A percentile compares a stretch with the other conserved stretches of the same genome.
phyloP scores from a whole-genome alignment of 2,113 vertebrate genomes.

The Anser cygnoides region DNA sequence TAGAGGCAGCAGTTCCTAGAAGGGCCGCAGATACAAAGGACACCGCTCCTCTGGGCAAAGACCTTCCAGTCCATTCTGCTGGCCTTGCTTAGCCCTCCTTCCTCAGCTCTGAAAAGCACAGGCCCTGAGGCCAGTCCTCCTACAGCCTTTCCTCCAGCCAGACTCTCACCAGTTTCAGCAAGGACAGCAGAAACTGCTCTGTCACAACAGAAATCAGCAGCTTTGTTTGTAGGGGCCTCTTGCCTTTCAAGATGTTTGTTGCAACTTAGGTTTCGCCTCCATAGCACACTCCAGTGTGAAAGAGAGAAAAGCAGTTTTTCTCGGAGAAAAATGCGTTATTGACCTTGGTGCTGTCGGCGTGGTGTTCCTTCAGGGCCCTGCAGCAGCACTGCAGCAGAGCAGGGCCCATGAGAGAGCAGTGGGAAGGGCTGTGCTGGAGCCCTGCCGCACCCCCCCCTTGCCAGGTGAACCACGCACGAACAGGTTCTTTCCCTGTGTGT shows the following conservation, averaged over 20 bases:
- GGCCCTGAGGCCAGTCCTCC: background rate
- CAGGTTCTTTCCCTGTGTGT: background rate
- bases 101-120: background rate
- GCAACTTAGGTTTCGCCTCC: background rate
- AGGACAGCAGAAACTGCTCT: background rate
- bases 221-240: background rate
- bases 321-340: accelerated
- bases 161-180: background rate
- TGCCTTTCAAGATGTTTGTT: background rate
- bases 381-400: accelerated
- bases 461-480: background rate
- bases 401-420: background rate
- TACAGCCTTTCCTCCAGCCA: background rate
- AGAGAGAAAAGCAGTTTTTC: background rate
- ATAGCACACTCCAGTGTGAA: background rate
- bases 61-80: background rate
- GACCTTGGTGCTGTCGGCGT: accelerated
- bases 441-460: accelerated
- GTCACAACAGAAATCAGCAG: background rate
- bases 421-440: accelerated
- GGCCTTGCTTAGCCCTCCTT: background rate
- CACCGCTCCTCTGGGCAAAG: background rate
- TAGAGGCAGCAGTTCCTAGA: background rate
- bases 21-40: background rate
- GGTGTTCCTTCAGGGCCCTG: accelerated